Evolutionary conservation across 92 coral and sea anemone species (phyloP).

Genomic region (Palythoa caribaeorum): DNA sequence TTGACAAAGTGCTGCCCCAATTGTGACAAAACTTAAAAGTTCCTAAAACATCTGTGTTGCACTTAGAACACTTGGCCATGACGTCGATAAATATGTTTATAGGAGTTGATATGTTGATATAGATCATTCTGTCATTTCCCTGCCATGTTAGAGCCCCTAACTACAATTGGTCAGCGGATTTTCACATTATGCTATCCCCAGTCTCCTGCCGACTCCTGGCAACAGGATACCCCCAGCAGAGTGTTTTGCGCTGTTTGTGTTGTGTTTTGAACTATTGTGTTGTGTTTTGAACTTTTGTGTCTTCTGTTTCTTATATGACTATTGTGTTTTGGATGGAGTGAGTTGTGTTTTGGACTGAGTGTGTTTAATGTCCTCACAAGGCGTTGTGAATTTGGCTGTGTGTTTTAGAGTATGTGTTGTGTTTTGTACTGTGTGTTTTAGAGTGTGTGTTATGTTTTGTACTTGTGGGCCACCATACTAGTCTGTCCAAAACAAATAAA

Average conservation of each 20-base stretch:
- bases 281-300: conserved; percentile 17
- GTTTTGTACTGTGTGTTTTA: background rate
- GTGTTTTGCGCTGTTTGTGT: conserved; percentile 6
- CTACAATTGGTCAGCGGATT: conserved; percentile 22
- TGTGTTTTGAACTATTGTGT: background rate
- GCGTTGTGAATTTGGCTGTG: conserved; percentile 1
- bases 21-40: conserved; percentile 18
- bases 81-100: conserved; percentile 19
- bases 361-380: background rate
- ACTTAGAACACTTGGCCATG: conserved; percentile 21
- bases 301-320: conserved; percentile 17
- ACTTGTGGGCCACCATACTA: background rate
- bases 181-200: conserved; percentile 21
- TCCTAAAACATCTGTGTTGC: conserved; percentile 15
- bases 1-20: conserved; percentile 9
- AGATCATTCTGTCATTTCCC: conserved; percentile 20
- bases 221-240: conserved; percentile 6
- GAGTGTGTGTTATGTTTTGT: background rate
- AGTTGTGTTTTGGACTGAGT: conserved; percentile 28
- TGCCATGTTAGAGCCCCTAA: conserved; percentile 22
- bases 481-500: too few species aligned
- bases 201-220: conserved; percentile 24
- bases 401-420: background rate
- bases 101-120: conserved; percentile 4
- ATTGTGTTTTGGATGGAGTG: conserved; percentile 20